phyloP scores from a whole-genome alignment of 92 coral and sea anemone species.

The Isaurus tuberculatus region DNA sequence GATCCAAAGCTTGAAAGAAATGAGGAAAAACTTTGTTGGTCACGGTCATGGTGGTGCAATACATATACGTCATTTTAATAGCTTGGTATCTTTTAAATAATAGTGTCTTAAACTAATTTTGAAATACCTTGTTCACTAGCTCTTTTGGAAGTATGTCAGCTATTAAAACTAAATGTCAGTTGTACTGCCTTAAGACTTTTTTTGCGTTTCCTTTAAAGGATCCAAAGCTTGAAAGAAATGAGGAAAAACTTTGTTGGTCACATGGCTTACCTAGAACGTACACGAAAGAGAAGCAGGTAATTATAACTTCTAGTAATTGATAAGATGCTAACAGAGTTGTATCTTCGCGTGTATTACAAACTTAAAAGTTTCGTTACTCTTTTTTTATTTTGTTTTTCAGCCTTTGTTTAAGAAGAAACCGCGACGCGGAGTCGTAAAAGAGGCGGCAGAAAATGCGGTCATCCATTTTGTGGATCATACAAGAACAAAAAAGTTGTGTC shows the following conservation, averaged over 20 bases:
- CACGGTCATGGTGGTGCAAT: too few relatives aligned
- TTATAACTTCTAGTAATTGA: too few relatives aligned
- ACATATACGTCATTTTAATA: too few relatives aligned
- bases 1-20: slow-evolving; percentile 33
- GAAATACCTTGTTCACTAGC: too few relatives aligned
- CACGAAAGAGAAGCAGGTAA: slow-evolving; percentile 32
- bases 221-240: slow-evolving; percentile 36
- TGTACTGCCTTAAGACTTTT: not conserved
- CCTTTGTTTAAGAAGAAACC: slow-evolving; percentile 24
- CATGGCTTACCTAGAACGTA: slow-evolving; percentile 32
- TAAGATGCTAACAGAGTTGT: not conserved
- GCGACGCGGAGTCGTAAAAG: slow-evolving; percentile 22
- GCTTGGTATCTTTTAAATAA: too few relatives aligned
- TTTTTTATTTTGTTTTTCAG: slow-evolving; percentile 6
- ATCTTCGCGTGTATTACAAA: too few relatives aligned
- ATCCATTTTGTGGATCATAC: not conserved
- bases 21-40: slow-evolving; percentile 16
- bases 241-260: slow-evolving; percentile 12
- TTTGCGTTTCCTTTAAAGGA: not conserved
- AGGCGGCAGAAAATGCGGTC: not conserved
- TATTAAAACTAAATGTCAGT: too few relatives aligned
- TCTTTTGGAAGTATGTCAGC: too few relatives aligned
- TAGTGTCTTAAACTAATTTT: too few relatives aligned
- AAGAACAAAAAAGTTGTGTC: too few relatives aligned
- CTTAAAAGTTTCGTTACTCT: not conserved